Conservation (phyloP, 2,888 invertebrate genomes). For the Resseliella maxima region DNA sequence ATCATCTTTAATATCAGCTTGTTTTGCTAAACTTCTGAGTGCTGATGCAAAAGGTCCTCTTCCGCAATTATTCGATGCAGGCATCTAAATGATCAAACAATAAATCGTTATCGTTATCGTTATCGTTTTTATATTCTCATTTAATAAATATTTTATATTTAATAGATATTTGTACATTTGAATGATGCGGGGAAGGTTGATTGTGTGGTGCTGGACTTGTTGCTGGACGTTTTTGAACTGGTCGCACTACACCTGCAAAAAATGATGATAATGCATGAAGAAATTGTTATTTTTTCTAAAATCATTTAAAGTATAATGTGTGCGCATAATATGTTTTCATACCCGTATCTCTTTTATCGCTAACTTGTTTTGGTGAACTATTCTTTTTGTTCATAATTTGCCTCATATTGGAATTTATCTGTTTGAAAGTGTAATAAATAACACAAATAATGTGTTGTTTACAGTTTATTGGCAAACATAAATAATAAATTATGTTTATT, state of each 20-base stretch:
- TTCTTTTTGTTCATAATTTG: slow-evolving; percentile 73
- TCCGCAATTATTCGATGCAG: slow-evolving; percentile 62
- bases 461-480: background rate
- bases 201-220: slow-evolving; percentile 66
- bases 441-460: slow-evolving; percentile 6
- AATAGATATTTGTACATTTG: slow-evolving; percentile 59
- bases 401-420: slow-evolving; percentile 66
- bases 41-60: slow-evolving; percentile 89
- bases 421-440: slow-evolving; percentile 61
- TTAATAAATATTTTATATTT: no score
- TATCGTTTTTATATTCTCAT: no score
- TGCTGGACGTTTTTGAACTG: slow-evolving; percentile 66
- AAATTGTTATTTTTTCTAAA: background rate
- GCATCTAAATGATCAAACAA: background rate
- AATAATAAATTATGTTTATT: slow-evolving; percentile 2
- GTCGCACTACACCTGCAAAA: slow-evolving; percentile 63
- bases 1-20: slow-evolving; percentile 82
- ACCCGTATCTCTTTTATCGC: slow-evolving; percentile 67
- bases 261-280: background rate
- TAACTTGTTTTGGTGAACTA: slow-evolving; percentile 72
- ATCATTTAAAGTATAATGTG: background rate
- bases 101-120: no score
- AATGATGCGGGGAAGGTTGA: slow-evolving; percentile 62
- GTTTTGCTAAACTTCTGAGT: slow-evolving; percentile 89
- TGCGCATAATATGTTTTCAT: background rate